phyloP scores from a whole-genome alignment of 2,888 invertebrate genomes.

The Thumatha senex region DNA sequence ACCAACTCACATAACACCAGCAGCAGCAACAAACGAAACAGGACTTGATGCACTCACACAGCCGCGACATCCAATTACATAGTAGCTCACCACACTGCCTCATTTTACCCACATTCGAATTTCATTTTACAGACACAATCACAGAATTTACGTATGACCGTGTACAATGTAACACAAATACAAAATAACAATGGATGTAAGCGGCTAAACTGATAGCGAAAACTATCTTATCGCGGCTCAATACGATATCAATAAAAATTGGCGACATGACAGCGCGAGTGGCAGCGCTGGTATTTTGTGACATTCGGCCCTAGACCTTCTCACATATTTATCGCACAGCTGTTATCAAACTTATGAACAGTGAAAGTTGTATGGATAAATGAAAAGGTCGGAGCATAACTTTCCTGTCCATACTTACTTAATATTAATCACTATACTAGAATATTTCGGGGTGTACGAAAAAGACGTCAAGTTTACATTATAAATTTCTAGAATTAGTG shows the following conservation, averaged over 20 bases:
- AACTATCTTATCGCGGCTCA: conserved; percentile 70
- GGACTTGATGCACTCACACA: conserved; percentile 48
- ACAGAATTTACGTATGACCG: conserved; percentile 32
- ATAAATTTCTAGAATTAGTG: no score
- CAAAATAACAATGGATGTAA: conserved; percentile 48
- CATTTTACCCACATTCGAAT: conserved; percentile 46
- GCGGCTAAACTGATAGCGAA: conserved; percentile 52
- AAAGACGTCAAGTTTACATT: background rate
- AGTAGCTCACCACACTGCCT: conserved; percentile 46
- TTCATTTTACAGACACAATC: conserved; percentile 42
- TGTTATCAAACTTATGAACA: conserved; percentile 8
- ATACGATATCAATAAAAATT: conserved; percentile 66
- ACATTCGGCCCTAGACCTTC: conserved; percentile 48
- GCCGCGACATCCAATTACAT: conserved; percentile 42
- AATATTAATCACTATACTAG: background rate
- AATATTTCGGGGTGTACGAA: background rate
- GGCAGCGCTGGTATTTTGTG: conserved; percentile 10
- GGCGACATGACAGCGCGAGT: conserved; percentile 27
- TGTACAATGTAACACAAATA: conserved; percentile 45
- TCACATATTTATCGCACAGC: conserved; percentile 17
- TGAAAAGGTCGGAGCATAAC: background rate
- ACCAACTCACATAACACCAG: conserved; percentile 58
- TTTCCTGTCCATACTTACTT: background rate
- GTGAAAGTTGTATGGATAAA: background rate
- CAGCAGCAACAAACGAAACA: conserved; percentile 35